Conservation (phyloP, 2,113 vertebrate species). For the Atrichornis clamosus region DNA sequence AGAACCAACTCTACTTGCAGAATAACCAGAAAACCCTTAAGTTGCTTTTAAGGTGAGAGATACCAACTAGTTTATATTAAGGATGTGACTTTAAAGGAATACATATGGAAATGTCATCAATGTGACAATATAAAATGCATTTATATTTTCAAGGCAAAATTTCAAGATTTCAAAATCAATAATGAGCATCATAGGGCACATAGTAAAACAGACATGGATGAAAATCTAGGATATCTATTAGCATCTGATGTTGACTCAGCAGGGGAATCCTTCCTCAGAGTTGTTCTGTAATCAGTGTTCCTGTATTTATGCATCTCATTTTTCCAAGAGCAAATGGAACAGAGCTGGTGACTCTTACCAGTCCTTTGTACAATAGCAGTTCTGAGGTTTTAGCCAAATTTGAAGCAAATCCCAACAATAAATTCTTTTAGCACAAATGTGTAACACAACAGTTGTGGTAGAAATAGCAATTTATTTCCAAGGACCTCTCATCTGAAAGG, state of each 20-base stretch:
- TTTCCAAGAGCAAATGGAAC: slow-evolving; percentile 23
- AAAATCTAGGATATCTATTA: slow-evolving; percentile 38
- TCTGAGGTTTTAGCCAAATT: neutral
- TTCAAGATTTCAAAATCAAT: neutral
- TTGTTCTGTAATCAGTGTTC: slow-evolving; percentile 46
- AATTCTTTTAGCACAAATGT: neutral
- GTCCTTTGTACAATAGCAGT: neutral
- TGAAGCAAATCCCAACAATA: neutral
- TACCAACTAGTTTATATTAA: neutral
- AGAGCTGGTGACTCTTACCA: slow-evolving; percentile 9
- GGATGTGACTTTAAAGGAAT: neutral
- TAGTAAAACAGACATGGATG: neutral
- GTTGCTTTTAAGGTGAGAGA: neutral
- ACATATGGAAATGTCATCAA: neutral
- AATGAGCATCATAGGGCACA: neutral
- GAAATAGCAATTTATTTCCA: neutral
- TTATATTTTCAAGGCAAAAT: neutral
- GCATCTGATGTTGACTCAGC: slow-evolving; percentile 59
- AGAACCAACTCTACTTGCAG: neutral
- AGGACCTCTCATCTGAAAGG: neutral
- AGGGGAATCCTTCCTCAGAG: slow-evolving; percentile 49
- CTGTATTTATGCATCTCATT: slow-evolving; percentile 64
- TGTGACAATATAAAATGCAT: neutral
- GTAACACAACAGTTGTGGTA: neutral
- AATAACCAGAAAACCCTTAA: neutral